Base-by-base conservation (phyloP, 2,113 vertebrate genomes). In the Muntiacus reevesi region DNA sequence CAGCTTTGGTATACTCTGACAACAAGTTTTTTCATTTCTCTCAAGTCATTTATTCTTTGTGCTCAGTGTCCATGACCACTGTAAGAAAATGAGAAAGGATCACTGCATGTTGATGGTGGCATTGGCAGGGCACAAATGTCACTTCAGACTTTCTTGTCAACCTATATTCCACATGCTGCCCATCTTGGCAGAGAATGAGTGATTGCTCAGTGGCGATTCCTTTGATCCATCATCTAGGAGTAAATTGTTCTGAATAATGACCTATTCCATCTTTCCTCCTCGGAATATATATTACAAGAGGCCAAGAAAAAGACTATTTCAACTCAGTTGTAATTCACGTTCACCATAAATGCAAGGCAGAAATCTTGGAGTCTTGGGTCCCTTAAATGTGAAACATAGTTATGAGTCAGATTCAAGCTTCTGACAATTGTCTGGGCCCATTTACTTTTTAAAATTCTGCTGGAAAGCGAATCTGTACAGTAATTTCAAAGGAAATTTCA, bases 171-270 rank as follows among this genome's bases (percentile, higher is more conserved):
- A 97, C 96, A 97, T 87, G 60, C 96, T 98, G 96, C 55, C 96
- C 95, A 1, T 45, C 97, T 93, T 91, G 94, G 84, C 84, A 62
- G 92, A 8, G 17, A 96, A 96, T 87, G 91, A 98, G 67, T 9
- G 76, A 98, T 85, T 62, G 83, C 83, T 95, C 94, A 95, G 62
- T 1, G 0, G 90, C 15, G 9, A 71, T 94, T 97, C 97, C 47
- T 98, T 94, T 94, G 90, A 98, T 97, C 54, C 92, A 67, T 62
- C 90, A 93, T 67, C 67, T 1, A 16, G 86, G 87, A 87, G 43
- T 62, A 97, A 98, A 96, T 19, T 87, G 87, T 78, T 97, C 96
- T 91, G 87, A 98, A 97, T 98, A 98, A 97, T 96, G 83, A 97
- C 94, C 92, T 97, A 82, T 95, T 96, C 91, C 67, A 57, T 92